These are phyloP conservation scores for Sphaerophoria taeniata DNA, from an alignment of 2,888 invertebrate species.

Conservation along the genomic window DNA sequence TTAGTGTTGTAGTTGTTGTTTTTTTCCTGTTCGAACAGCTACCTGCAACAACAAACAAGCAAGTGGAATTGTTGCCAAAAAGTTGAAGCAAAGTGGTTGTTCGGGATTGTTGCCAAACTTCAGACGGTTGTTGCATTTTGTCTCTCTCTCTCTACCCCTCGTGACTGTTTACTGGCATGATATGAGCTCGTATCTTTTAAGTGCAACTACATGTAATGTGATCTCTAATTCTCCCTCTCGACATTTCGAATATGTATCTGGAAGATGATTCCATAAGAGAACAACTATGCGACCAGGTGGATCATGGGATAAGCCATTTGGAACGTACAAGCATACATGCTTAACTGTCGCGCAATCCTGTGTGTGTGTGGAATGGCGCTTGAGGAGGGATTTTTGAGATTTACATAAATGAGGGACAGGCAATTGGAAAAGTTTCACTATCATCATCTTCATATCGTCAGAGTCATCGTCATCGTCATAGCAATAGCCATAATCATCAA, in stretches of 20 bases:
- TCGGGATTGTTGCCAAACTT: conserved; percentile 77
- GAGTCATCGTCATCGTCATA: conserved; percentile 29
- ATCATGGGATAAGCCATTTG: background rate
- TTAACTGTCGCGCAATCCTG: conserved; percentile 2
- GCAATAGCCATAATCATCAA: conserved; percentile 22
- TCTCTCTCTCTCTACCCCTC: background rate
- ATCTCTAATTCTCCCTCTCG: conserved; percentile 57
- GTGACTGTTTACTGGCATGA: too few species aligned
- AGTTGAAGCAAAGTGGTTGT: conserved; percentile 76
- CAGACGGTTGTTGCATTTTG: conserved; percentile 58
- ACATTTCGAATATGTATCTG: conserved; percentile 13
- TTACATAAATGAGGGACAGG: conserved; percentile 71
- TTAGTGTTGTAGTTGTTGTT: background rate
- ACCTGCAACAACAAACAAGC: background rate
- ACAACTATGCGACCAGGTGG: conserved; percentile 48
- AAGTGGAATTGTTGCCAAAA: conserved; percentile 45
- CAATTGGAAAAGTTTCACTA: conserved; percentile 69
- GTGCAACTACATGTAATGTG: conserved; percentile 72
- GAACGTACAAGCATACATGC: background rate
- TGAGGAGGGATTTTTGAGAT: conserved; percentile 46
- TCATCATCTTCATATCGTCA: background rate
- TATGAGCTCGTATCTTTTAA: conserved; percentile 52
- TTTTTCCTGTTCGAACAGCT: background rate
- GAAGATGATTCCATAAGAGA: conserved; percentile 48
- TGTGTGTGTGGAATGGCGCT: background rate